Evolutionary conservation across 2,113 vertebrate species (phyloP).

Genomic region (Melierax canorus): DNA sequence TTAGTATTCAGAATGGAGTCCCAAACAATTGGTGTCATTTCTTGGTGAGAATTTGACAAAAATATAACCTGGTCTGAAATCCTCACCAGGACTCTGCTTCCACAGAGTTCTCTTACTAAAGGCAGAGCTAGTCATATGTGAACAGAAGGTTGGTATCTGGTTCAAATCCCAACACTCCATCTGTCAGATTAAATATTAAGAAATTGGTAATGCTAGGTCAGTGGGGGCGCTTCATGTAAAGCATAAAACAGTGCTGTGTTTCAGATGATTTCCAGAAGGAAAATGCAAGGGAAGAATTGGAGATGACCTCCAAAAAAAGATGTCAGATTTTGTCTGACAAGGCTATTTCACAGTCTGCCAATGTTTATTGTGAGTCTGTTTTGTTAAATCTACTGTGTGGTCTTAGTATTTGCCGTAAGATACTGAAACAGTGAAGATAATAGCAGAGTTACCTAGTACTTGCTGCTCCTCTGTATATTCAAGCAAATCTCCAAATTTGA

Average conservation of each 20-base stretch:
- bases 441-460: neutral
- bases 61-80: neutral
- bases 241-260: neutral
- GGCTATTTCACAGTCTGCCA: neutral
- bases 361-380: neutral
- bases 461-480: neutral
- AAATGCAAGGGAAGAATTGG: neutral
- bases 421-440: neutral
- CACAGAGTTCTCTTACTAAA: neutral
- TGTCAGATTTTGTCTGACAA: neutral
- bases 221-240: conserved; percentile 1
- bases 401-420: neutral
- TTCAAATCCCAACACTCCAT: conserved; percentile 54
- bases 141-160: conserved; percentile 44
- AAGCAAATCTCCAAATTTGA: neutral
- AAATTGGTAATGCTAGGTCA: conserved; percentile 12
- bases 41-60: neutral
- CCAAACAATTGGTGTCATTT: neutral
- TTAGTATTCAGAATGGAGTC: neutral
- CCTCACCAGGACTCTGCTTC: neutral
- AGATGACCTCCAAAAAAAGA: neutral
- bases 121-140: neutral
- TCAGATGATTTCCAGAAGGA: neutral
- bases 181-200: conserved; percentile 59
- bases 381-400: neutral